Conservation (phyloP, 2,888 invertebrate genomes). For the Nesidiocoris tenuis region DNA sequence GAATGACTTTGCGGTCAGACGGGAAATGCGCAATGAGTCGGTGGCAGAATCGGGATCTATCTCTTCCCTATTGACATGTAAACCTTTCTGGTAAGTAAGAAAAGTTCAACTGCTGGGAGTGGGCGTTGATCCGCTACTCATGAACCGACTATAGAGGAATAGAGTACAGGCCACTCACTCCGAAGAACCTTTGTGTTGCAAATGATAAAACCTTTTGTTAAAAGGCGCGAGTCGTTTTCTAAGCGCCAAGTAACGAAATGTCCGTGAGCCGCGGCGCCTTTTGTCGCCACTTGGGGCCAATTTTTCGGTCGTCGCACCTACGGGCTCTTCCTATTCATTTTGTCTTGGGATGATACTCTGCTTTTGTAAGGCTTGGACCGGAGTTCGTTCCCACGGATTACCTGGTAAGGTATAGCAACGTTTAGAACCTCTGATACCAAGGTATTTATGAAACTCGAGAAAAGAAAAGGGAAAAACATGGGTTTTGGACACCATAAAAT, state of each 20-base stretch:
- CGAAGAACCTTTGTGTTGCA: background rate
- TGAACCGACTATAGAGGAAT: too few species aligned
- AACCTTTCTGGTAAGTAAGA: background rate
- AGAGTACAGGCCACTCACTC: background rate
- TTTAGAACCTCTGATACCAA: too few species aligned
- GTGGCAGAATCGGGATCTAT: background rate
- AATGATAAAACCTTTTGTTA: background rate
- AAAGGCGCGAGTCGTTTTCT: background rate
- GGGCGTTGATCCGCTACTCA: background rate
- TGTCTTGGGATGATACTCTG: background rate
- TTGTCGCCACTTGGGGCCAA: background rate
- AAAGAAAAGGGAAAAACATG: too few species aligned
- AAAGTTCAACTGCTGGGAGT: background rate
- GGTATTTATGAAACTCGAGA: too few species aligned
- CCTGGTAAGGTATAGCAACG: too few species aligned
- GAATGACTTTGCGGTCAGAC: background rate
- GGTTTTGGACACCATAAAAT: too few species aligned
- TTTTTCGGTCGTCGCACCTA: background rate
- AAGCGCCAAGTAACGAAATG: background rate
- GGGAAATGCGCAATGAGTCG: background rate
- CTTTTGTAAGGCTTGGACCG: background rate
- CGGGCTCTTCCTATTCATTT: background rate
- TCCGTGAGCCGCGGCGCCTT: background rate
- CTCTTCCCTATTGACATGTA: background rate
- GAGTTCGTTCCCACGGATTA: too few species aligned